Evolutionary conservation across 2,797 vertebrate genomes (phyloP).

Genomic region (Chiloscyllium punctatum): DNA sequence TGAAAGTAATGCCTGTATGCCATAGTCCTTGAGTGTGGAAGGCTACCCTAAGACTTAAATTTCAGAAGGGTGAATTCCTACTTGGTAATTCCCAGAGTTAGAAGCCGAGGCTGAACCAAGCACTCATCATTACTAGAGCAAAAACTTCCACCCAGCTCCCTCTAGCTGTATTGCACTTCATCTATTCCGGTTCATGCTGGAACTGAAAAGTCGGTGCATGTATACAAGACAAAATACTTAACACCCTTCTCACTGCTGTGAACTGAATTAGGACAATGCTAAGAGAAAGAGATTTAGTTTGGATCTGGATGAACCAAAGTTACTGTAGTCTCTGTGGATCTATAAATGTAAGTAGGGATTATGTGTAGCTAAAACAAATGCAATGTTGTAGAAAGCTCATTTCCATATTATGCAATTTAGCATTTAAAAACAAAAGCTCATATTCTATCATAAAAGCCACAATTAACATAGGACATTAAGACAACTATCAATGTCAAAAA

Average conservation of each 20-base stretch:
- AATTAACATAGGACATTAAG: background rate
- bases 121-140: background rate
- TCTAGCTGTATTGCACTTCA: background rate
- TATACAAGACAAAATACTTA: background rate
- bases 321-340: background rate
- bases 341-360: conserved; percentile 19
- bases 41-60: background rate
- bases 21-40: background rate
- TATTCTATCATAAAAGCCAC: background rate
- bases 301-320: background rate
- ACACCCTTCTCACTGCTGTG: background rate
- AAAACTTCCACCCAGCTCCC: background rate
- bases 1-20: background rate
- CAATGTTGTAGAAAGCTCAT: background rate
- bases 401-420: background rate
- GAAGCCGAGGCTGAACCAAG: background rate
- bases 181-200: background rate
- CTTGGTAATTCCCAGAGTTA: background rate
- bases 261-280: background rate
- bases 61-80: conserved; percentile 12
- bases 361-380: conserved; percentile 4
- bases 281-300: background rate
- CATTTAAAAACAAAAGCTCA: background rate
- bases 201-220: background rate
- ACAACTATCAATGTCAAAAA: background rate